phyloP scores from a whole-genome alignment of 2,797 vertebrate genomes.

The Clarias laeviceps region DNA sequence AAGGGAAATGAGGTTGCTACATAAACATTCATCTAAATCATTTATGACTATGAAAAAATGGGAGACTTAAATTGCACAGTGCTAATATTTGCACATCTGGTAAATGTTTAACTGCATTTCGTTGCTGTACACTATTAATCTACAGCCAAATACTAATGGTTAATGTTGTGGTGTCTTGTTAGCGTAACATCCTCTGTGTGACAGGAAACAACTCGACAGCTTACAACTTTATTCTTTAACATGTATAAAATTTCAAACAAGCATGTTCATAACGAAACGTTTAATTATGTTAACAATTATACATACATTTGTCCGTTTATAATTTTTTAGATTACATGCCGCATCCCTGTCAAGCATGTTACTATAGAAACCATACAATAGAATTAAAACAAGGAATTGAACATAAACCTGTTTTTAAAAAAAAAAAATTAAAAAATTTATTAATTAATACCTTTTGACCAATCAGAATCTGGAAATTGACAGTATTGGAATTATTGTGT shows the following conservation, averaged over 20 bases:
- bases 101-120: no score
- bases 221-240: neutral
- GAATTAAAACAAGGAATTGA: neutral
- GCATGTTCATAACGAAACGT: neutral
- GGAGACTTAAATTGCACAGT: no score
- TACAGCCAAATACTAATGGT: no score
- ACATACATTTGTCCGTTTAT: neutral
- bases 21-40: no score
- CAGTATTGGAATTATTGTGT: neutral
- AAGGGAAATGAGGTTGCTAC: no score
- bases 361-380: neutral
- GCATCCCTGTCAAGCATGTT: neutral
- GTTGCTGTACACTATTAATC: no score
- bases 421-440: no score
- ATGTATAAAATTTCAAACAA: neutral
- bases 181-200: neutral
- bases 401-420: neutral
- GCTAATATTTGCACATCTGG: no score
- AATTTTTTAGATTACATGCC: neutral
- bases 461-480: neutral
- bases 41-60: no score
- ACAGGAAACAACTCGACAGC: neutral
- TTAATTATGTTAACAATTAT: neutral
- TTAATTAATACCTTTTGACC: neutral
- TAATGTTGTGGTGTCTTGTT: no score